These are phyloP conservation scores for Bombus huntii DNA, from an alignment of 1,140 invertebrate species.

Conservation along the genomic window DNA sequence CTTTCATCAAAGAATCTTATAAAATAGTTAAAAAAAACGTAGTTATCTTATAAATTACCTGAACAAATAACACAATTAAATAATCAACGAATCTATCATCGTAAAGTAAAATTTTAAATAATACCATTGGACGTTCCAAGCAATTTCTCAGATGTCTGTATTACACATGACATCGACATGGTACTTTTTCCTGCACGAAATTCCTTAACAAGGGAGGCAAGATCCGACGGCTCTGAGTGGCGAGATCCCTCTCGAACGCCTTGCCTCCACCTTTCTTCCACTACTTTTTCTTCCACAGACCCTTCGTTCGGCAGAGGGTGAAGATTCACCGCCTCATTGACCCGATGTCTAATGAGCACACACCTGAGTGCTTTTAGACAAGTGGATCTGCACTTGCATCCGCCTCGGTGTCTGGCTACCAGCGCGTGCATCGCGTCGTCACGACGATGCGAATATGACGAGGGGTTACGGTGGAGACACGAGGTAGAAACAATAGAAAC, in stretches of 20 bases:
- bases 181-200: slow-evolving; percentile 18
- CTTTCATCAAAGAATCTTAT: too few species aligned
- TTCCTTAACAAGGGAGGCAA: slow-evolving; percentile 42
- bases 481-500: slow-evolving; percentile 11
- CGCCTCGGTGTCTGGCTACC: slow-evolving; percentile 42
- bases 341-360: slow-evolving; percentile 77
- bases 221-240: slow-evolving; percentile 24
- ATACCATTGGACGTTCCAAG: background rate
- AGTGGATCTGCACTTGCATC: slow-evolving; percentile 74
- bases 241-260: slow-evolving; percentile 46
- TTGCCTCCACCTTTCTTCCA: slow-evolving; percentile 5
- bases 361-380: slow-evolving; percentile 72
- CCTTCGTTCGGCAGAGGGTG: slow-evolving; percentile 59
- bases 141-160: background rate
- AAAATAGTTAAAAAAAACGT: too few species aligned
- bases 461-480: background rate
- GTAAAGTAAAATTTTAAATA: too few species aligned
- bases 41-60: too few species aligned
- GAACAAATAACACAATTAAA: too few species aligned
- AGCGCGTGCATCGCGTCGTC: slow-evolving; percentile 13
- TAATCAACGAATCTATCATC: too few species aligned
- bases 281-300: slow-evolving; percentile 42
- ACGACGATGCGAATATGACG: slow-evolving; percentile 6
- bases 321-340: slow-evolving; percentile 73
- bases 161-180: background rate